Percentiles rank a stretch among this genome's conserved stretches.
phyloP scores from a whole-genome alignment of 2,888 invertebrate genomes.

The Temnothorax unifasciatus region DNA sequence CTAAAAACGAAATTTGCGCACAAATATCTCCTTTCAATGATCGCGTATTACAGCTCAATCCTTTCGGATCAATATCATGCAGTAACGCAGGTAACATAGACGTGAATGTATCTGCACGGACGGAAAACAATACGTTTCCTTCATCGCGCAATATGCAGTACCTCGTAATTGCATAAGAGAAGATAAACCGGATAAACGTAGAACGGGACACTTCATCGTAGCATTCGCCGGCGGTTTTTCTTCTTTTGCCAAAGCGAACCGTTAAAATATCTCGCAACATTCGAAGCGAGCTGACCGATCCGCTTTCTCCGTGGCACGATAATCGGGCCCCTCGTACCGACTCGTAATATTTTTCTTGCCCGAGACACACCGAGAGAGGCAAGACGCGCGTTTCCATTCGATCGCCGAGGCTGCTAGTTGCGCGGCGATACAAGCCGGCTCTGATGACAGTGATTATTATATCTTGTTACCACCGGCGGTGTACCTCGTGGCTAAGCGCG shows the following conservation, averaged over 20 bases:
- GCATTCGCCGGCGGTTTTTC: constrained; percentile 6
- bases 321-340: constrained; percentile 62
- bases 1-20: background rate
- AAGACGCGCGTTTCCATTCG: constrained; percentile 64
- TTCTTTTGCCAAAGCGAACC: constrained; percentile 22
- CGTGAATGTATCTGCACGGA: background rate
- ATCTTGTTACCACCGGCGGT: constrained; percentile 78
- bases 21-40: constrained; percentile 11
- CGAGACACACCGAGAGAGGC: constrained; percentile 21
- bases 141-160: constrained; percentile 1
- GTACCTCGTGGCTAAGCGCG: constrained; percentile 67
- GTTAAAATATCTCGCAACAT: constrained; percentile 44
- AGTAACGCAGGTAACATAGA: background rate
- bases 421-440: constrained; percentile 64
- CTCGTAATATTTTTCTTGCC: constrained; percentile 56
- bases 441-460: constrained; percentile 79
- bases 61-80: background rate
- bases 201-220: constrained; percentile 34
- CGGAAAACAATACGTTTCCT: constrained; percentile 1
- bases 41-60: background rate
- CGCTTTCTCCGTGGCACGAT: constrained; percentile 59
- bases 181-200: constrained; percentile 42
- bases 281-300: constrained; percentile 29
- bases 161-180: constrained; percentile 25
- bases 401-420: constrained; percentile 53